These are phyloP conservation scores for Phoenicopterus ruber DNA, from an alignment of 2,113 vertebrate species.

Conservation along the genomic window DNA sequence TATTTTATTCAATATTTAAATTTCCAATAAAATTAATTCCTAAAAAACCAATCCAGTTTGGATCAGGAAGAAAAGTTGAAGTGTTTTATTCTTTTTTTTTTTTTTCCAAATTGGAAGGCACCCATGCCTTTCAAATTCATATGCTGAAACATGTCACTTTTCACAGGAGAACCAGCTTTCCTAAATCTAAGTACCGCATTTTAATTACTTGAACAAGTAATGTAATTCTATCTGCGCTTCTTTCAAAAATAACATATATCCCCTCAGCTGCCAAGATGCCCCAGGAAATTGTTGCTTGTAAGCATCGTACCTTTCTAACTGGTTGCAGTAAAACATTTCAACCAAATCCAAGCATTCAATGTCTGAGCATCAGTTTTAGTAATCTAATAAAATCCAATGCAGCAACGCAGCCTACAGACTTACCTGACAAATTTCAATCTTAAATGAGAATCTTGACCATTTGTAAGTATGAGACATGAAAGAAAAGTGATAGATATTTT, in stretches of 20 bases:
- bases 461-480: background rate
- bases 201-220: background rate
- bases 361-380: background rate
- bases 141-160: background rate
- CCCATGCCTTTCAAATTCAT: background rate
- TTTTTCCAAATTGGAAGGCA: background rate
- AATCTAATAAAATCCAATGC: background rate
- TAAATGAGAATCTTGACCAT: background rate
- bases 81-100: no score
- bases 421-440: background rate
- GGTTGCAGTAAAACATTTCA: background rate
- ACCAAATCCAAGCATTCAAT: background rate
- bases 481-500: background rate
- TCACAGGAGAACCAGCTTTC: background rate
- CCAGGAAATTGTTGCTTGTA: background rate
- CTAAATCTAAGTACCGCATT: background rate
- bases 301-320: background rate
- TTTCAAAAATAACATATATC: background rate
- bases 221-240: background rate
- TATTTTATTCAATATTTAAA: background rate
- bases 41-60: background rate
- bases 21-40: background rate
- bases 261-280: background rate
- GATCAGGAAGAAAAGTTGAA: background rate
- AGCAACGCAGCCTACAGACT: background rate